Percentiles rank a stretch among this genome's conserved stretches.
Conservation (phyloP, 2,113 vertebrate species). For the Pteronura brasiliensis region DNA sequence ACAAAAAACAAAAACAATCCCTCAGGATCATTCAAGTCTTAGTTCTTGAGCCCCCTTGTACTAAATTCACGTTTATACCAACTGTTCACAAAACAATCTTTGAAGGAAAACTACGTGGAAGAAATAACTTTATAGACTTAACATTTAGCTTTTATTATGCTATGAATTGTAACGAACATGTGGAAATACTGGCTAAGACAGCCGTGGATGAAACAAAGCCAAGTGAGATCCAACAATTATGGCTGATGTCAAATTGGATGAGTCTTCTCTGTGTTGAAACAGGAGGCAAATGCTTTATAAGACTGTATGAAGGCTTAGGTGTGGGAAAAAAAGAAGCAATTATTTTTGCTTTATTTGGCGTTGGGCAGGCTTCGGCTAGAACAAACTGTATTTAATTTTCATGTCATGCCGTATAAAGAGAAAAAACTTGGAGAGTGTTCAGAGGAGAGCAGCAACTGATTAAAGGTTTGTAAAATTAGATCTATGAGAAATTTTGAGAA, state of each 20-base stretch:
- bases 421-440: constrained; percentile 50
- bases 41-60: neutral
- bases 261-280: neutral
- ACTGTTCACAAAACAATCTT: neutral
- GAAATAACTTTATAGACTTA: neutral
- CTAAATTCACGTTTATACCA: neutral
- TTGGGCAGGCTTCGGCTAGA: constrained; percentile 43
- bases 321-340: neutral
- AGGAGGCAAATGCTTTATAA: neutral
- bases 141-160: constrained; percentile 2
- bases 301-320: neutral
- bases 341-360: constrained; percentile 59
- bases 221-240: neutral
- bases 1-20: neutral
- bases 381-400: constrained; percentile 42
- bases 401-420: neutral
- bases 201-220: neutral
- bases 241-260: neutral
- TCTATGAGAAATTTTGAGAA: neutral
- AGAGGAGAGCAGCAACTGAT: constrained; percentile 55
- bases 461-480: constrained; percentile 56
- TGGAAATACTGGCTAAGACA: constrained; percentile 14
- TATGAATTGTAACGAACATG: neutral
- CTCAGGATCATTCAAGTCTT: neutral
- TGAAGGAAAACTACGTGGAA: neutral